Base-by-base conservation (phyloP, 2,797 vertebrate species). In the Vipera latastei region DNA sequence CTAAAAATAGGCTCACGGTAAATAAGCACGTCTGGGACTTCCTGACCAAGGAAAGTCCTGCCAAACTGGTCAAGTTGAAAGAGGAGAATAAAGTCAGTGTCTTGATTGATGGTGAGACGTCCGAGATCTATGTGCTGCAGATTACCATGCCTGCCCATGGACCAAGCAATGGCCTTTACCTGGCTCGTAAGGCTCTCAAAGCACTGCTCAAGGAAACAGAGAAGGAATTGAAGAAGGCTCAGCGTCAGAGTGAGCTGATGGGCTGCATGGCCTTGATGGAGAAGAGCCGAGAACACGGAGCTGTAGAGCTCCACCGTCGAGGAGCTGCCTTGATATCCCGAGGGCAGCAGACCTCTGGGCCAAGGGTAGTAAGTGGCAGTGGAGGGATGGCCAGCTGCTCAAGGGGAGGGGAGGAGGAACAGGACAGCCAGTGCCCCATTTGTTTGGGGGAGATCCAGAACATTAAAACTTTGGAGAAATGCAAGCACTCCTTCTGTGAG, bases 11-110 rank as follows among this genome's bases (percentile, higher is more conserved):
- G 96, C 98, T 99, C 96, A 98, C 99, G 94, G 98, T 99, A 96
- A 98, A 99, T 92, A 99, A 99, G 96, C 98, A 98, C 22, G 98
- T 99, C 93, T 99, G 99, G 99, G 99, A 99, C 97, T 99, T 99
- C 98, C 97, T 99, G 97, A 98, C 98, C 96, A 98, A 98, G 93
- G 97, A 98, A 96, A 98, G 98, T 95, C 98, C 98, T 91, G 98
- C 98, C 96, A 98, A 98, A 97, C 98, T 99, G 97, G 98, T 98
- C 86, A 98, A 98, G 94, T 99, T 99, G 96, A 98, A 98, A 97
- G 98, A 98, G 96, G 99, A 98, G 97, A 98, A 99, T 96, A 98
- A 98, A 92, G 98, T 99, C 95, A 98, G 98, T 69, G 99, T 98
- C 90, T 98, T 98, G 95, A 99, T 99, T 92, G 98, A 99, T 60